Base-by-base conservation (phyloP, 2,113 vertebrate species). In the Aleadryas rufinucha region DNA sequence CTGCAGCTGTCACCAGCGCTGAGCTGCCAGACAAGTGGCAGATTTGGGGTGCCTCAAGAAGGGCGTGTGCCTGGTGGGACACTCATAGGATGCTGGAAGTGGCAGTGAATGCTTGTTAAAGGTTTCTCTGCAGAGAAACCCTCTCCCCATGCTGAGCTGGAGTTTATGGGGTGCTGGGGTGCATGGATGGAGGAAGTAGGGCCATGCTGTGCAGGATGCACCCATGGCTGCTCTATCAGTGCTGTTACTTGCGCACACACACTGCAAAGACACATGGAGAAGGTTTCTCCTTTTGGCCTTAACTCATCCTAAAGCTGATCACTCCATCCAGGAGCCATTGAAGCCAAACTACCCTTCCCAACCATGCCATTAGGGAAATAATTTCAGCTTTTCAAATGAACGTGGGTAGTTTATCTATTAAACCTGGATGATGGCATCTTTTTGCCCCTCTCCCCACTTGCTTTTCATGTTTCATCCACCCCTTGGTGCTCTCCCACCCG, bases 61-160 rank as follows among this genome's bases (percentile, higher is more conserved):
- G 41, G 49, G 18, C 0, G 0, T 49, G 82, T 68, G 50, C 31
- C 50, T 0, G 0, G 6, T 17, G 42, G 37, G 90, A n/a, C 0
- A 0, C 11, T 30, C 71, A 39, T 3, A 27, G 71, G 85, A 16
- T 75, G 74, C 78, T 72, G 71, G n/a, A 53, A 53, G 37, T 1
- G 44, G 68, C 63, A 49, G 41, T 4, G 37, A 53, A 7, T 3
- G 30, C 19, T 41, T 68, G 24, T 23, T 31, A 54, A 39, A 79
- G 33, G 53, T 31, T 44, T 52, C 28, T 72, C 53, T 76, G 50
- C 71, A 66, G 26, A 68, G 26, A 41, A 74, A 30, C 4, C n/a
- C 21, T 53, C 24, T 83, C 30, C 22, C 28, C 12, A 6, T 23
- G 53, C 91, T 41, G 45, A 65, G 60, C 9, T 66, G 84, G 76